Base-by-base conservation (phyloP, 2,888 invertebrate genomes). In the Antitype chi region DNA sequence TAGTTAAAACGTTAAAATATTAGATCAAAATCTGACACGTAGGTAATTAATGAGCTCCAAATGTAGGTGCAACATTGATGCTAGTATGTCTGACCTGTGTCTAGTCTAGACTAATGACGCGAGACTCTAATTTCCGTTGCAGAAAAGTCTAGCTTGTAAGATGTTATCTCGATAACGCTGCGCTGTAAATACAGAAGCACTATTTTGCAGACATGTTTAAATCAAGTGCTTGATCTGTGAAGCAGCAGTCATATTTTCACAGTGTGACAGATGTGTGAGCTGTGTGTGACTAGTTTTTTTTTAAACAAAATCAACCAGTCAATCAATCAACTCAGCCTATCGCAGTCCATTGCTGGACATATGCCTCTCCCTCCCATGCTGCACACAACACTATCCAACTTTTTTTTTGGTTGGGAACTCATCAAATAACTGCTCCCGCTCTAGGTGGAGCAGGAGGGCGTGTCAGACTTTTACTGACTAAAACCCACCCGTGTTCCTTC, bases 71-170 rank as follows among this genome's bases (percentile, higher is more conserved):
- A 17, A 49, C 13, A 57, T 53, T 47, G n/a, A 53, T 64, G 63
- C 9, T 49, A 57, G 43, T 75, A 17, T 20, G 38, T 66, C 25
- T 57, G n/a, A 64, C 20, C 69, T 23, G 7, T n/a, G 52, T 78
- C 49, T 57, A 64, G 47, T 57, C 57, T 38, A 25, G 15, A 64
- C 64, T 66, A 59, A 64, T 73, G 60, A 38, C 25, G 32, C 13
- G 17, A 67, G 38, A 47, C 32, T 60, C 28, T 20, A 53, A 85
- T 74, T 81, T 81, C 85, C 85, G 85, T 3, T 67, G 9, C 53
- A 59, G n/a, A 67, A 71, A 70, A 69, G 47, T 52, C 15, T 66
- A 15, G 47, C 17, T 57, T 3, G 20, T 66, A 52, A 71, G 47
- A 60, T 69, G 53, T 17, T 53, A 70, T 70, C 66, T 59, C 52